A percentile compares a stretch with the other conserved stretches of the same genome.
Evolutionary conservation across 2,888 invertebrate species (phyloP).

Genomic region (Eudiplozoon nipponicum): DNA sequence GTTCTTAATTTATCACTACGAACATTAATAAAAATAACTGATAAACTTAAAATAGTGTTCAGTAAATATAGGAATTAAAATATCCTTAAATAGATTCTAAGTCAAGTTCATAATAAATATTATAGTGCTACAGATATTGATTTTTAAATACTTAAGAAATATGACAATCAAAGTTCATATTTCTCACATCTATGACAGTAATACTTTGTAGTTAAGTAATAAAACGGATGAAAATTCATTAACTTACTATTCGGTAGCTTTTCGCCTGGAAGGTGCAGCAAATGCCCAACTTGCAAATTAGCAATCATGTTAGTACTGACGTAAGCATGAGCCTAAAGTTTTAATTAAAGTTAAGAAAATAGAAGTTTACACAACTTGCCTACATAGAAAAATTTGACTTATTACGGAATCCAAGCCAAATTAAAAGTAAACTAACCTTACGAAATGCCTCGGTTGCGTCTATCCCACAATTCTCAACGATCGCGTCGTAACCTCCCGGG

Average conservation of each 20-base stretch:
- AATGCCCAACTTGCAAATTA: background rate
- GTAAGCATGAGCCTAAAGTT: conserved; percentile 5
- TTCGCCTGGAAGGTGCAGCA: background rate
- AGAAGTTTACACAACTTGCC: background rate
- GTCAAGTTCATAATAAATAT: no score
- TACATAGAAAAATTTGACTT: background rate
- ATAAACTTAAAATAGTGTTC: no score
- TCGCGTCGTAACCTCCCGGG: conserved; percentile 5
- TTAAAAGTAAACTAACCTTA: background rate
- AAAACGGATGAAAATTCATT: no score
- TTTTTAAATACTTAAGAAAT: no score
- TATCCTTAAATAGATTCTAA: no score
- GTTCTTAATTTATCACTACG: no score
- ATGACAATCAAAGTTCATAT: no score
- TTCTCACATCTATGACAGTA: no score
- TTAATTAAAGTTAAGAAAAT: background rate
- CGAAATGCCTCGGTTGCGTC: conserved; percentile 9
- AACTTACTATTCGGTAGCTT: conserved; percentile 7
- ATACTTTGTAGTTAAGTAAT: no score
- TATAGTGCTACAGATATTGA: no score
- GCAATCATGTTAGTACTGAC: conserved; percentile 7
- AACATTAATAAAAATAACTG: no score
- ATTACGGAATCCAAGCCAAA: background rate
- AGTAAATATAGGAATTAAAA: no score
- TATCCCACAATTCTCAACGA: background rate